Evolutionary conservation across 2,113 vertebrate species (phyloP), one percentile per base, ranked within the genome.

Genomic region (Thymallus thymallus): DNA sequence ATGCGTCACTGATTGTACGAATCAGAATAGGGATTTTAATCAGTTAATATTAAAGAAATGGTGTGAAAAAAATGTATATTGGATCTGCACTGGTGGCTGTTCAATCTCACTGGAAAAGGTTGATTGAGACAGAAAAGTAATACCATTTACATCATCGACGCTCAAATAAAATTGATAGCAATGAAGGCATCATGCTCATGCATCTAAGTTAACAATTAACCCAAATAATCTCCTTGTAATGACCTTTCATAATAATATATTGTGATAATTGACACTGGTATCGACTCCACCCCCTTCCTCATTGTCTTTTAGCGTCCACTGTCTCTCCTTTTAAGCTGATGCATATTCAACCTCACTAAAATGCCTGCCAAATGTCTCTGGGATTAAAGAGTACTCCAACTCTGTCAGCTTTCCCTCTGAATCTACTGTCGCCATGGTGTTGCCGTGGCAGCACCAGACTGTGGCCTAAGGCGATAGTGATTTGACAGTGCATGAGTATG

Each of bases 91-190:
- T 71, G 68, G 73, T 71, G 68, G 14, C 5, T 70, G 71, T 81
- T 69, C 30, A 56, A 77, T 51, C 67, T 71, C 56, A 81, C 70
- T 64, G 48, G 24, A 51, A 46, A 74, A 16, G 48, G 1, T 51
- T 72, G 64, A 81, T 62, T 74, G 45, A 77, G 24, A 22, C 45
- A 29, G 60, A 77, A 62, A 26, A 70, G 68, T 35, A 51, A 22
- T 69, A 30, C 13, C 26, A 29, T 64, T 29, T 64, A 64, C 26
- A 14, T 29, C 24, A 20, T 66, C 5, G 6, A 32, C 14, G 3
- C 62, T 64, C 60, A 62, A 62, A 13, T 24, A 24, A 64, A 16
- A 29, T 66, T 18, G 29, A 66, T 66, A 51, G 48, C 48, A 51
- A 66, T 30, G 6, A 64, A 66, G 64, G 64, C 29, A 29, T 64